phyloP scores from a whole-genome alignment of 2,113 vertebrate species.

The Loxodonta africana region DNA sequence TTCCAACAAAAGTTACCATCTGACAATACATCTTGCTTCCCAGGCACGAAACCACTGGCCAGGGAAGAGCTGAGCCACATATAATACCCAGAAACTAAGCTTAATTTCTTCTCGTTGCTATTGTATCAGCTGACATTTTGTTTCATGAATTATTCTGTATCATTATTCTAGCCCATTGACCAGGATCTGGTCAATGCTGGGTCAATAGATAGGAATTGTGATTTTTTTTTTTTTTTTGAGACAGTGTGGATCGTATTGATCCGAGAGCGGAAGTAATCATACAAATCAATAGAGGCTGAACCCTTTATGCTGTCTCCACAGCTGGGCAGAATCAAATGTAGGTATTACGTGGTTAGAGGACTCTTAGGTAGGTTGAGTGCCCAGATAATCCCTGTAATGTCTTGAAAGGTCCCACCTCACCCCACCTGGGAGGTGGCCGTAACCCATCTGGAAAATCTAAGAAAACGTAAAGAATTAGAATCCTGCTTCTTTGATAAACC shows the following conservation, averaged over 20 bases:
- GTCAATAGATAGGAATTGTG: constrained; percentile 56
- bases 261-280: neutral
- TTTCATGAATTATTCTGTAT: constrained; percentile 1
- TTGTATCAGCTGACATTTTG: neutral
- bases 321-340: neutral
- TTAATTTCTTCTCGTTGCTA: accelerated
- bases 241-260: neutral
- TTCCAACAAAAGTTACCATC: accelerated
- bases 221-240: neutral
- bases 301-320: neutral
- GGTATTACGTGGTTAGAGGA: too few species aligned
- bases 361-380: too few species aligned
- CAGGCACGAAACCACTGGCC: accelerated
- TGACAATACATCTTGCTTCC: accelerated
- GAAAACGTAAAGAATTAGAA: neutral
- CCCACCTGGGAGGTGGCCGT: neutral
- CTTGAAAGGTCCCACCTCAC: accelerated
- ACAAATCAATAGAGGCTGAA: neutral
- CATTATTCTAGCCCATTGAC: neutral
- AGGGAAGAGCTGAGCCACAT: accelerated
- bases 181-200: neutral
- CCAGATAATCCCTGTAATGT: neutral
- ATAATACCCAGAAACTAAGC: accelerated
- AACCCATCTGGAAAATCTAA: neutral
- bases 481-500: accelerated